These are phyloP conservation scores for Phocides pigmalion DNA, from an alignment of 1,140 invertebrate species.

Conservation along the genomic window DNA sequence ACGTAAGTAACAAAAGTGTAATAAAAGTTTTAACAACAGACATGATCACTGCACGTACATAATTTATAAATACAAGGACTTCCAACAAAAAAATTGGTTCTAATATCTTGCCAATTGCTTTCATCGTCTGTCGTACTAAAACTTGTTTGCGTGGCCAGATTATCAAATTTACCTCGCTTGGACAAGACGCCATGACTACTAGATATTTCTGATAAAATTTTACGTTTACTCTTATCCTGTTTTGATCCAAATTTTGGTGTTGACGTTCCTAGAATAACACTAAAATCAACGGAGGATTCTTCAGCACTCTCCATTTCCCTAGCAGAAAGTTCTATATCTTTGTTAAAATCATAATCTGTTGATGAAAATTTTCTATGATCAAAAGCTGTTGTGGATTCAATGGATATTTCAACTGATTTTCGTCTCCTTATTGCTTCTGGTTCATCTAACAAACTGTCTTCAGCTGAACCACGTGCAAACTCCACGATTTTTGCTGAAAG, in stretches of 20 bases:
- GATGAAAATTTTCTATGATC: neutral
- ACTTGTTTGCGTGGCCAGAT: neutral
- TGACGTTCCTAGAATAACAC: neutral
- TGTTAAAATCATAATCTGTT: conserved; percentile 4
- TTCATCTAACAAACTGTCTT: neutral
- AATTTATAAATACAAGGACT: conserved; percentile 42
- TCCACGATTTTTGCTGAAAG: too few relatives aligned
- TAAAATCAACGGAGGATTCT: neutral
- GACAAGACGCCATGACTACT: conserved; percentile 27
- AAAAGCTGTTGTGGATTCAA: neutral
- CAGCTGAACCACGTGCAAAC: neutral
- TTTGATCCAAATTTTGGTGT: neutral
- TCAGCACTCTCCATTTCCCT: neutral
- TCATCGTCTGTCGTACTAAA: conserved; percentile 11
- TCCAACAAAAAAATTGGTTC: conserved; percentile 44
- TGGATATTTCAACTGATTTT: neutral
- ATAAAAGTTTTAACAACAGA: conserved; percentile 23
- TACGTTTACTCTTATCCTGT: neutral
- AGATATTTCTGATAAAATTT: conserved; percentile 7
- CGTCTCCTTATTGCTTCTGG: conserved; percentile 26
- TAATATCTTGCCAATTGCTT: conserved; percentile 31
- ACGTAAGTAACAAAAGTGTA: neutral
- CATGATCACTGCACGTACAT: conserved; percentile 44
- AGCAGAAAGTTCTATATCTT: neutral
- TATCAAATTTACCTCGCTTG: neutral